Percentiles rank a stretch among this genome's conserved stretches.
These are phyloP conservation scores for Rhinolophus sinicus DNA, from an alignment of 2,113 vertebrate genomes.

Conservation along the genomic window DNA sequence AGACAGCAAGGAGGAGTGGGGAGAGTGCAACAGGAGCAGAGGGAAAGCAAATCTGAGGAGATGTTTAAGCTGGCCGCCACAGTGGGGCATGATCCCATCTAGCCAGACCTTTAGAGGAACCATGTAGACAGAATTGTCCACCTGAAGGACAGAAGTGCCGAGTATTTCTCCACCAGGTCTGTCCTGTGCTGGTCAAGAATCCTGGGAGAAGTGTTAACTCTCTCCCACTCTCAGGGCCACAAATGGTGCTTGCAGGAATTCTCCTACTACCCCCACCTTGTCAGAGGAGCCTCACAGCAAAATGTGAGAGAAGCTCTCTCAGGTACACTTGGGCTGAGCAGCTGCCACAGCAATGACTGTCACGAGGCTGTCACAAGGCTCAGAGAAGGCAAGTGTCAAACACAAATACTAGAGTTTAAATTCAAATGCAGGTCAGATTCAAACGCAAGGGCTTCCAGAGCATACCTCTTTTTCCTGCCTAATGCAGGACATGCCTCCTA, in stretches of 20 bases:
- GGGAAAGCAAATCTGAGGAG: neutral
- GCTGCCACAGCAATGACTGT: neutral
- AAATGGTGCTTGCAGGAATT: neutral
- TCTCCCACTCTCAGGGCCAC: neutral
- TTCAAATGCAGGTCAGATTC: neutral
- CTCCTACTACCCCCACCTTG: fast-evolving
- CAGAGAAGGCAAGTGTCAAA: neutral
- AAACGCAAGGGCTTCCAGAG: neutral
- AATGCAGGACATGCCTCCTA: neutral
- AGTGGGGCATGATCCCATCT: neutral
- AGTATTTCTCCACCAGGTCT: neutral
- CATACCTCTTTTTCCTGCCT: neutral
- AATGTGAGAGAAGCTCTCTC: neutral
- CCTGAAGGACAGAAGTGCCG: neutral
- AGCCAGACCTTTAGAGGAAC: neutral
- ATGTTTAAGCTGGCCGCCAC: neutral
- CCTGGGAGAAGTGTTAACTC: neutral
- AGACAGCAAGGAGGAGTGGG: neutral
- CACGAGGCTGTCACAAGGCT: no score
- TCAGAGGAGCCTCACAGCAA: neutral
- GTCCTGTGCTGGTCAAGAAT: neutral
- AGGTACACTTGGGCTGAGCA: neutral
- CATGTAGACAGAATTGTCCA: neutral
- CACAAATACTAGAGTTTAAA: neutral
- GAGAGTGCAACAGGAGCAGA: fast-evolving